Evolutionary conservation across 2,888 invertebrate genomes (phyloP).

Genomic region (Drosophila greeni): DNA sequence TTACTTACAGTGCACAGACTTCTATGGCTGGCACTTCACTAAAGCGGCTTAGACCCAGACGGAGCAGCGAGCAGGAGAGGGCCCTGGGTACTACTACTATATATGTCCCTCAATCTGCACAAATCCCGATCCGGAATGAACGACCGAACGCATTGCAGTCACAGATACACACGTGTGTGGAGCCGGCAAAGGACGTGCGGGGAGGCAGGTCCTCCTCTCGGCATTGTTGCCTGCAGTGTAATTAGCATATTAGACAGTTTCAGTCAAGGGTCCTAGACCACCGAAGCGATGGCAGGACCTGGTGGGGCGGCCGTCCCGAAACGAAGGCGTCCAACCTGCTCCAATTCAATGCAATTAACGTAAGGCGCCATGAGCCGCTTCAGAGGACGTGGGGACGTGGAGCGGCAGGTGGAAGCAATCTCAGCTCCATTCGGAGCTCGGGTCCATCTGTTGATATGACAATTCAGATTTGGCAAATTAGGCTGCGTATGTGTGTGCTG

Average conservation of each 20-base stretch:
- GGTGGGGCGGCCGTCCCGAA: conserved; percentile 6
- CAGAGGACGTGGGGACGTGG: conserved; percentile 5
- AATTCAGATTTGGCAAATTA: conserved; percentile 46
- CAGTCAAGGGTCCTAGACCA: conserved; percentile 40
- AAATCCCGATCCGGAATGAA: conserved; percentile 56
- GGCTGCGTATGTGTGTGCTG: conserved; percentile 26
- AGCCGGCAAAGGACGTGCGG: conserved; percentile 4
- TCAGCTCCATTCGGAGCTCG: conserved; percentile 24
- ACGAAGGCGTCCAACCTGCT: conserved; percentile 45
- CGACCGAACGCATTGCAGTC: conserved; percentile 64
- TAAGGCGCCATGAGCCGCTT: conserved; percentile 53
- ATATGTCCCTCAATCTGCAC: conserved; percentile 42
- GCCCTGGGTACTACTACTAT: background rate
- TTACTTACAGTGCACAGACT: conserved; percentile 21
- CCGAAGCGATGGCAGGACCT: conserved; percentile 1
- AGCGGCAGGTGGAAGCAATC: conserved; percentile 11
- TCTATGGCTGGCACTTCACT: conserved; percentile 34
- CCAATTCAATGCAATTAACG: conserved; percentile 68
- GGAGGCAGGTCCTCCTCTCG: conserved; percentile 5
- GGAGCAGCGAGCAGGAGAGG: conserved; percentile 19
- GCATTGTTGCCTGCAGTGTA: conserved; percentile 63
- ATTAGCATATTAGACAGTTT: conserved; percentile 67
- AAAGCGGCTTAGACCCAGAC: conserved; percentile 43
- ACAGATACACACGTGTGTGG: conserved; percentile 24
- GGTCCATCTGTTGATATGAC: conserved; percentile 61